phyloP scores from a whole-genome alignment of 2,113 vertebrate species.

The Cynopterus brachyotis region DNA sequence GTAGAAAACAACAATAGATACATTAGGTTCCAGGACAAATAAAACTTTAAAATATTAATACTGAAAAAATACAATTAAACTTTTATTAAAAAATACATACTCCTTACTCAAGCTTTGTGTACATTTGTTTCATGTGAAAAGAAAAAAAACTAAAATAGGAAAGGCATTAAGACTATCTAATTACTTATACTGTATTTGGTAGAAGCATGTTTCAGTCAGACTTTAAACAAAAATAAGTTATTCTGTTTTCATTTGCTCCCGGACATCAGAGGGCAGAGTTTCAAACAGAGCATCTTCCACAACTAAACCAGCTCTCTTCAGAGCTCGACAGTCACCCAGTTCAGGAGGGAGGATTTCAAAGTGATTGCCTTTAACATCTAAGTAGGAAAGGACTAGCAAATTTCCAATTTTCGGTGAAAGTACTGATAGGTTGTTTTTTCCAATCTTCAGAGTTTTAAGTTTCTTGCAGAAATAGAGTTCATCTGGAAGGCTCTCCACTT shows the following conservation, averaged over 20 bases:
- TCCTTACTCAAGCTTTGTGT: conserved; percentile 82
- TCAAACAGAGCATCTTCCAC: conserved; percentile 96
- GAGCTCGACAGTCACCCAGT: conserved; percentile 90
- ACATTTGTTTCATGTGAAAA: conserved; percentile 80
- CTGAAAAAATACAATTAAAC: conserved; percentile 84
- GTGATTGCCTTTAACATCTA: conserved; percentile 98
- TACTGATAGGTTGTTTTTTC: conserved; percentile 93
- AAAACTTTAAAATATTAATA: conserved; percentile 83
- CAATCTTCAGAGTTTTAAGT: conserved; percentile 96
- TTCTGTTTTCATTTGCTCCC: conserved; percentile 96
- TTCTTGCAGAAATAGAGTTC: conserved; percentile 99
- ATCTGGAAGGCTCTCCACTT: conserved; percentile 96
- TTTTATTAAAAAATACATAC: conserved; percentile 86
- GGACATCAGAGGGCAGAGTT: conserved; percentile 95
- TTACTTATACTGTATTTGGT: conserved; percentile 84
- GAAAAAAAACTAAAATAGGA: conserved; percentile 73
- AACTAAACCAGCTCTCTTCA: conserved; percentile 91
- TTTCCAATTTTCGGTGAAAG: conserved; percentile 97
- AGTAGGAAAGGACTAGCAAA: conserved; percentile 88
- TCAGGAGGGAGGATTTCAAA: conserved; percentile 95
- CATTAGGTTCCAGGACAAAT: conserved; percentile 76
- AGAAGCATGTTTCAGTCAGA: conserved; percentile 82
- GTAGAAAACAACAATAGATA: conserved; percentile 77
- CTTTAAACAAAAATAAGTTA: conserved; percentile 82
- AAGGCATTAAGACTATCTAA: conserved; percentile 81